Base-by-base conservation (phyloP, 2,888 invertebrate species). In the Erebia aethiops region DNA sequence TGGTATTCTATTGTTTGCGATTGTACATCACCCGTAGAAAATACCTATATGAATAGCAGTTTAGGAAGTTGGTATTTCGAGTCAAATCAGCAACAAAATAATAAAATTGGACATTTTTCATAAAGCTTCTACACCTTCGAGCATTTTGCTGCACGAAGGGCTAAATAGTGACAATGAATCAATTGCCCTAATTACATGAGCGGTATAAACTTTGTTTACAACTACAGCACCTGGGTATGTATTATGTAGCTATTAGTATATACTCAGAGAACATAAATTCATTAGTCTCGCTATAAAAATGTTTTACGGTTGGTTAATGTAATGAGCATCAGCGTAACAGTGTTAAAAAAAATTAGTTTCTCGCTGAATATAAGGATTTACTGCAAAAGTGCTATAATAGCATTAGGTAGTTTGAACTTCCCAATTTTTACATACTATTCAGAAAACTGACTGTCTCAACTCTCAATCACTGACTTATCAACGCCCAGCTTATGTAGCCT, bases 261-360 rank as follows among this genome's bases (percentile, higher is more conserved):
- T 35, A 79, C 82, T 43, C 13, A 76, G 77, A 81, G 76, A 77
- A 77, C 77, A 77, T 84, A 81, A 82, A 83, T 87, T 87, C 82
- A 87, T 86, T 84, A 84, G 61, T 63, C 72, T 70, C 71, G 76
- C 77, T 77, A 76, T 75, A 77, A 70, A 71, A 74, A 70, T 70
- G 70, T 68, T 72, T 74, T 75, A 71, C 70, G 56, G 61, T 56
- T 54, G 49, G 70, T 74, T 69, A 68, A 74, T 70, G 65, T 70
- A 70, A 71, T 64, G 67, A 61, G 69, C 64, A 60, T 35, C 35
- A 35, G 35, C 35, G 60, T 62, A 57, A 51, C 26, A 69, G 8
- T 41, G 69, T 67, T 49, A 69, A 71, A 56, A 14, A 58, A 56
- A 46, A 49, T 43, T 8, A 13, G 46, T 2, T 49, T 62, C 46